Evolutionary conservation across 2,113 vertebrate species (phyloP).

Genomic region (Scopus umbretta): DNA sequence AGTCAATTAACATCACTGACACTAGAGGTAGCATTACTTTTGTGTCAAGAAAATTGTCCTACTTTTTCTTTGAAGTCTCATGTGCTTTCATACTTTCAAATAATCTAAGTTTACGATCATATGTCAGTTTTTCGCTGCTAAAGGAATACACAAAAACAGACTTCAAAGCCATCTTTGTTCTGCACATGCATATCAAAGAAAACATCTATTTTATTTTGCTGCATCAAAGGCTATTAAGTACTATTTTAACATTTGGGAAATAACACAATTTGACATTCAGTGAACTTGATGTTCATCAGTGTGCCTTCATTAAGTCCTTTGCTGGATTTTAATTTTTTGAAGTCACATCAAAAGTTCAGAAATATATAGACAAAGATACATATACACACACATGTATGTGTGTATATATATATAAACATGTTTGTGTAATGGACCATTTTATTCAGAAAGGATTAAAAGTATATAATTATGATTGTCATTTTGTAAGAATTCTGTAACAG

Average conservation of each 20-base stretch:
- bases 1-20: conserved; percentile 10
- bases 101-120: not conserved
- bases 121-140: conserved; percentile 16
- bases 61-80: conserved; percentile 47
- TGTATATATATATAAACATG: not conserved
- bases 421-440: conserved; percentile 62
- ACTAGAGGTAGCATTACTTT: not conserved
- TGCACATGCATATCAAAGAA: conserved; percentile 63
- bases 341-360: conserved; percentile 76
- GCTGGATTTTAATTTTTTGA: conserved; percentile 64
- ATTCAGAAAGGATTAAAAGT: conserved; percentile 47
- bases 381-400: not conserved
- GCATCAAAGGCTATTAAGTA: conserved; percentile 74
- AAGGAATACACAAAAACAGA: conserved; percentile 41
- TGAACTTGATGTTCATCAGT: conserved; percentile 63
- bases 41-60: conserved; percentile 10
- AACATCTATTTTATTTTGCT: conserved; percentile 67
- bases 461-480: not conserved
- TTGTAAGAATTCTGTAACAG: not conserved
- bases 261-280: conserved; percentile 67
- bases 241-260: conserved; percentile 73
- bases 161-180: conserved; percentile 53
- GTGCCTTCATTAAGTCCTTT: conserved; percentile 71
- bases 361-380: not conserved
- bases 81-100: conserved; percentile 18